Conservation (phyloP, 2,113 vertebrate genomes). For the Brevimyrus niger region DNA sequence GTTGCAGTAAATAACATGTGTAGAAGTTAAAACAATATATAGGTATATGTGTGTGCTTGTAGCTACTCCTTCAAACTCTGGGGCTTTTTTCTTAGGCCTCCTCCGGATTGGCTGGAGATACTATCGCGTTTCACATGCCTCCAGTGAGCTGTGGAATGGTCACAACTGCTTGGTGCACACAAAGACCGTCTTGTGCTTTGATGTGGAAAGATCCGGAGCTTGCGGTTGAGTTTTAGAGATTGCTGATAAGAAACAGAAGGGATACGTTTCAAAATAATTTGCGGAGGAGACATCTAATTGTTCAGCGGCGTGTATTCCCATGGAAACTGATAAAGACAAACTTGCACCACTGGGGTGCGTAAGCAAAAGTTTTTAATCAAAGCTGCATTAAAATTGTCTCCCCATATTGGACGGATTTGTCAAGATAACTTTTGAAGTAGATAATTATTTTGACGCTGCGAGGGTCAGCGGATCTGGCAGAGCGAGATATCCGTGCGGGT, state of each 20-base stretch:
- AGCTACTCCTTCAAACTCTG: not conserved
- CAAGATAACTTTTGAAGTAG: not conserved
- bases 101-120: not conserved
- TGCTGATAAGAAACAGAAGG: not conserved
- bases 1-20: not conserved
- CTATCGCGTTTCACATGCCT: not conserved
- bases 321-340: not conserved
- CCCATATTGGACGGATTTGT: not conserved
- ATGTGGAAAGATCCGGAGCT: not conserved
- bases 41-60: not conserved
- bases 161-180: not conserved
- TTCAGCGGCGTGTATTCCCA: not conserved
- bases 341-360: not conserved
- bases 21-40: not conserved
- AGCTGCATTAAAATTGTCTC: not conserved
- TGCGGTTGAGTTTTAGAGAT: not conserved
- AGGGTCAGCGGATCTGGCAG: slow-evolving; percentile 1
- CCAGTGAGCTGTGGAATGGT: not conserved
- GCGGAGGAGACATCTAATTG: not conserved
- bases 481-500: not conserved
- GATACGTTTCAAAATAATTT: not conserved
- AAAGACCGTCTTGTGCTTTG: not conserved
- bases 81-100: not conserved
- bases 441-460: not conserved
- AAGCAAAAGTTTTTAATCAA: not conserved